A percentile compares a stretch with the other conserved stretches of the same genome.
Conservation (phyloP, 2,113 vertebrate genomes). For the Reinhardtius hippoglossoides region DNA sequence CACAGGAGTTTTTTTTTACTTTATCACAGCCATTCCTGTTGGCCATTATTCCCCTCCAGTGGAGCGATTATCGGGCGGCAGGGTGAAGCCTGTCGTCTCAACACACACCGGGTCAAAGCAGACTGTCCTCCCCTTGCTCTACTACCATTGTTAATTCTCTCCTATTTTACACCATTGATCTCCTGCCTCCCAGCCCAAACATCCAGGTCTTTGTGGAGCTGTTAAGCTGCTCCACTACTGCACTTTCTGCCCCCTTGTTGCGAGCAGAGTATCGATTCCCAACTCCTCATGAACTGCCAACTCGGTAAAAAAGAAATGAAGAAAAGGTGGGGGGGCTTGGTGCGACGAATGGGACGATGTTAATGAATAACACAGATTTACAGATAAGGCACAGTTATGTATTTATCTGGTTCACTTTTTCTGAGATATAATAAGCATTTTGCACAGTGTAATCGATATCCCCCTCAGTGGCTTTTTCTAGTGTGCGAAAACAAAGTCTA, state of each 20-base stretch:
- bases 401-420: not conserved
- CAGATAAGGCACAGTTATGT: not conserved
- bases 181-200: constrained; percentile 65
- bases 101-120: constrained; percentile 62
- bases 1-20: constrained; percentile 47
- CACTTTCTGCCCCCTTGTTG: constrained; percentile 63
- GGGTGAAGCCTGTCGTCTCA: constrained; percentile 48
- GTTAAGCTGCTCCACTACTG: constrained; percentile 61
- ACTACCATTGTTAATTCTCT: constrained; percentile 71
- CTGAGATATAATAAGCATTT: not conserved
- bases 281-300: constrained; percentile 37
- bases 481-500: not conserved
- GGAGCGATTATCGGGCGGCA: constrained; percentile 55
- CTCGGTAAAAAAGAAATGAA: constrained; percentile 13
- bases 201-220: constrained; percentile 69
- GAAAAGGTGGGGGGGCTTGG: constrained; percentile 24
- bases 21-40: constrained; percentile 43
- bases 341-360: not conserved
- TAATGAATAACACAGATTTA: constrained; percentile 10
- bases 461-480: not conserved
- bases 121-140: constrained; percentile 56
- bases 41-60: constrained; percentile 30
- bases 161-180: constrained; percentile 79
- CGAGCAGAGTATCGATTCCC: constrained; percentile 42
- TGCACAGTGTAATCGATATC: not conserved